Base-by-base conservation (phyloP, 2,888 invertebrate genomes). In the Sisyra nigra region DNA sequence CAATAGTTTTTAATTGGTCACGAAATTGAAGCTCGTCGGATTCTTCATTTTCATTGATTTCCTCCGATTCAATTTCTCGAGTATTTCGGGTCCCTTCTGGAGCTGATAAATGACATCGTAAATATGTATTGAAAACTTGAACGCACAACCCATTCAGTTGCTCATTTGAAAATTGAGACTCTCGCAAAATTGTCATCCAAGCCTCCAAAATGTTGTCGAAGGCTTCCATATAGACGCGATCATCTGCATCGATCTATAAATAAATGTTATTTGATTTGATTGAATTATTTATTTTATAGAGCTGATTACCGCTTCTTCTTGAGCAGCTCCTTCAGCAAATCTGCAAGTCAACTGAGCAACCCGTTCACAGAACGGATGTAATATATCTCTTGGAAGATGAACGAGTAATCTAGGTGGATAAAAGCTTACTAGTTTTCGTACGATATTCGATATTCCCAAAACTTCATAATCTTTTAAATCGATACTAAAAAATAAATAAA, bases 41-140 rank as follows among this genome's bases (percentile, higher is more conserved):
- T 52, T 80, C 77, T 54, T 80, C 80, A 31, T 57, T 54, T 45
- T 76, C 76, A 45, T 70, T 68, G 39, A 77, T 71, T 50, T 79
- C 77, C 47, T 68, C 68, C 4, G 59, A 61, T 33, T 65, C 61
- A 14, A 59, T 54, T 19, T 64, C 61, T 19, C 57, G 57, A 5
- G 54, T 55, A 14, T 65, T 63, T 49, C 81, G 65, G 34, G 65
- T 66, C 18, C 83, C 91, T 57, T 87, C 82, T 0, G 91, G 91
- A 0, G 86, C 78, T 6, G 82, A 78, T 47, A 92, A 63, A 59
- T 88, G 80, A 53, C 78, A 80, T 54, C 80, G 77, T 37, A 91
- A 61, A 57, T 86, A 91, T 2, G 76, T 76, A 57, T 84, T 80
- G 57, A 89, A 87, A 48, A 89, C 75, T 58, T 74, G 65, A 9